Evolutionary conservation across 2,888 invertebrate species (phyloP).

Genomic region (Platycheirus albimanus): DNA sequence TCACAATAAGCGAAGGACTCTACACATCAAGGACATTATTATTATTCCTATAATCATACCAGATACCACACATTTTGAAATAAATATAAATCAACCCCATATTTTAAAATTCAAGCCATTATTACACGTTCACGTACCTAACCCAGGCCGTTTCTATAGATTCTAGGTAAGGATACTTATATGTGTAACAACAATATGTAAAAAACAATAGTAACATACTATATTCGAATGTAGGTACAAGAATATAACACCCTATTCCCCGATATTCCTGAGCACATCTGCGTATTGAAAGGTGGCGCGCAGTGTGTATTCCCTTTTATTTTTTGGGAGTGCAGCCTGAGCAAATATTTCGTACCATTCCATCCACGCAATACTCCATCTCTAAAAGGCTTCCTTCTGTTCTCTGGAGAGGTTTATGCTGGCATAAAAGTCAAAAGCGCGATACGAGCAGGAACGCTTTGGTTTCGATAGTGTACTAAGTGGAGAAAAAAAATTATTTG

Average conservation of each 20-base stretch:
- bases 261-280: constrained; percentile 49
- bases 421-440: constrained; percentile 70
- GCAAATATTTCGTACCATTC: constrained; percentile 29
- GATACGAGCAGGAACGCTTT: constrained; percentile 61
- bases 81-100: constrained; percentile 30
- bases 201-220: no score
- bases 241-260: constrained; percentile 1
- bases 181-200: neutral
- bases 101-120: no score
- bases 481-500: constrained; percentile 6
- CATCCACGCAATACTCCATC: constrained; percentile 22
- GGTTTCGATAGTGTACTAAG: constrained; percentile 50
- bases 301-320: constrained; percentile 22
- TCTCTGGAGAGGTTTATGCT: constrained; percentile 65
- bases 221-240: neutral
- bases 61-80: neutral
- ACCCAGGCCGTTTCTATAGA: constrained; percentile 1
- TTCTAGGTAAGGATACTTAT: neutral
- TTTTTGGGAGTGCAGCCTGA: constrained; percentile 41
- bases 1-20: no score
- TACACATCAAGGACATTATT: neutral
- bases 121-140: neutral
- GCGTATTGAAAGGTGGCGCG: constrained; percentile 53
- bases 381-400: constrained; percentile 42
- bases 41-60: neutral